phyloP scores from a whole-genome alignment of 1,140 invertebrate species.

The Lithobius niger region DNA sequence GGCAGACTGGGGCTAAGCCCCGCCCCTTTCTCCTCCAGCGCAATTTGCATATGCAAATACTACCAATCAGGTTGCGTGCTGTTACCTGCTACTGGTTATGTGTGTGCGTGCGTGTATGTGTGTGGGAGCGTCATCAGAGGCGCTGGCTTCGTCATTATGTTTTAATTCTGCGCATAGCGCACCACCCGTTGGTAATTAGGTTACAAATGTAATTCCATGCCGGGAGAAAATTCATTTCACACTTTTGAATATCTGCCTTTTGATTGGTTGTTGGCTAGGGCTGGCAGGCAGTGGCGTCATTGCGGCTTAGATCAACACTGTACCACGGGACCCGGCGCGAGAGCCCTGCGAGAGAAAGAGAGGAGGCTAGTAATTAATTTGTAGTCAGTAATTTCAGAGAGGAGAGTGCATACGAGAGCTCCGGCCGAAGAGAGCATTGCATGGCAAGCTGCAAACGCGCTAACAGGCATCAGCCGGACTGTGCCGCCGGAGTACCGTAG shows the following conservation, averaged over 20 bases:
- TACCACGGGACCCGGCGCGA: neutral
- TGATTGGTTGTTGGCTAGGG: constrained; percentile 6
- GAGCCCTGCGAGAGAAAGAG: neutral
- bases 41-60: constrained; percentile 12
- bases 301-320: neutral
- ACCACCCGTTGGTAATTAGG: too few relatives aligned
- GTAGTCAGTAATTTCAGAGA: constrained; percentile 3
- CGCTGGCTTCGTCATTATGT: constrained; percentile 10
- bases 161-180: constrained; percentile 7
- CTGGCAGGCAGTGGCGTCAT: constrained; percentile 4
- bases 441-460: neutral
- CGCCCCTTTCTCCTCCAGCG: neutral
- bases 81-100: constrained; percentile 4
- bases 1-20: neutral
- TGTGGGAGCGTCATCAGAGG: too few relatives aligned
- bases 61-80: constrained; percentile 10
- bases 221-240: constrained; percentile 9
- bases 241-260: constrained; percentile 5
- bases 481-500: neutral
- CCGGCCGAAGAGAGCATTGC: neutral
- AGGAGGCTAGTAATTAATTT: constrained; percentile 11
- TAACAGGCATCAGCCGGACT: neutral
- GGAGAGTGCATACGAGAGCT: neutral
- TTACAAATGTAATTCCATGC: constrained; percentile 9
- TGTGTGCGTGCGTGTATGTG: too few relatives aligned